Percentiles rank a stretch among this genome's conserved stretches.
Conservation (phyloP, 2,113 vertebrate genomes). For the Artemisiospiza belli region DNA sequence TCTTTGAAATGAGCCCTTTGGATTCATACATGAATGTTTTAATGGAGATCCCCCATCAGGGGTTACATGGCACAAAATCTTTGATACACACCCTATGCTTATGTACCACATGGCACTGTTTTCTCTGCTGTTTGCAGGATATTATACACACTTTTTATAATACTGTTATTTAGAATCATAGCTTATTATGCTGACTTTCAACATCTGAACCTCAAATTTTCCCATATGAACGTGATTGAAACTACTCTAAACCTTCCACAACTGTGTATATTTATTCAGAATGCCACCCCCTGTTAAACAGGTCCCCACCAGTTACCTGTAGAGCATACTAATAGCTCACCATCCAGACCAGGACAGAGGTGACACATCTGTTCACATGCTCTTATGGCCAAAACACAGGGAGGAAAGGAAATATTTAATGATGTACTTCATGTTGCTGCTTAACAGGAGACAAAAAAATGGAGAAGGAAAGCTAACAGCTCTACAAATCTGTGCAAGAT, state of each 20-base stretch:
- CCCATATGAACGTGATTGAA: background rate
- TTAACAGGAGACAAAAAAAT: background rate
- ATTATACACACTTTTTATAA: background rate
- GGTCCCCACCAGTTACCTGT: background rate
- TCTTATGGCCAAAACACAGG: background rate
- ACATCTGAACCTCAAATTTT: background rate
- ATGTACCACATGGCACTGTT: background rate
- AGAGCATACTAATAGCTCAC: background rate
- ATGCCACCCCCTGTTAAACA: background rate
- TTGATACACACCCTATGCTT: background rate
- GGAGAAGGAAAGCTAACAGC: background rate
- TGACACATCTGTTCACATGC: background rate
- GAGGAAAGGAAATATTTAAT: background rate
- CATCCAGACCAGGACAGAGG: background rate
- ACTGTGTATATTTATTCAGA: background rate
- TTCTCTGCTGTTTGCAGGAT: background rate
- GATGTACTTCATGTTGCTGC: background rate
- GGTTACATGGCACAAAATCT: background rate
- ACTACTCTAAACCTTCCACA: background rate
- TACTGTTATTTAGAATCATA: background rate
- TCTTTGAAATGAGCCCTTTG: slow-evolving; percentile 12
- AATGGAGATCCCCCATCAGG: background rate
- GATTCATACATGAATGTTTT: background rate
- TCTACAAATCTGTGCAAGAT: background rate
- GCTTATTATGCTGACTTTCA: background rate